phyloP scores from a whole-genome alignment of 1,140 invertebrate genomes.

The Steinernema khuongi region DNA sequence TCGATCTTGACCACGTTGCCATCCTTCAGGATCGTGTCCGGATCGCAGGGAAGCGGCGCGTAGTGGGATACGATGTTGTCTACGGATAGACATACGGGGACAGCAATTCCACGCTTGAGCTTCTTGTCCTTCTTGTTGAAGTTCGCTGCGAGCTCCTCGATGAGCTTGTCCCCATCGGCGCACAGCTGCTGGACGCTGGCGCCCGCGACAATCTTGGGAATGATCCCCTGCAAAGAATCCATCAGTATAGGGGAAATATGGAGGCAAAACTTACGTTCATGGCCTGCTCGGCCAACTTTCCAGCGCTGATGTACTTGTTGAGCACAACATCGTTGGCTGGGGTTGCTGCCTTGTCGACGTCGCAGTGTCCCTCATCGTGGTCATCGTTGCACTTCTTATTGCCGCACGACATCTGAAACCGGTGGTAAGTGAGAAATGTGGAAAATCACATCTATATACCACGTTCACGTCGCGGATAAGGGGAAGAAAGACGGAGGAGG shows the following conservation, averaged over 20 bases:
- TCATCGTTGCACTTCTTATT: no score
- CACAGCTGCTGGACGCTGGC: constrained; percentile 85
- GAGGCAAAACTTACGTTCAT: constrained; percentile 44
- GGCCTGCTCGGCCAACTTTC: constrained; percentile 90
- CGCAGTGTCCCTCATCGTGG: no score
- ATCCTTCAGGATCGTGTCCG: constrained; percentile 78
- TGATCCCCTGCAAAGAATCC: constrained; percentile 75
- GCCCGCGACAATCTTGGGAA: constrained; percentile 78
- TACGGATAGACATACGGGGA: constrained; percentile 94
- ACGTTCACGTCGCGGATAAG: no score
- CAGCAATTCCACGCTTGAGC: constrained; percentile 82
- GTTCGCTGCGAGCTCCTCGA: constrained; percentile 78
- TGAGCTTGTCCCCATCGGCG: constrained; percentile 78
- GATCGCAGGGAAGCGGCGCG: constrained; percentile 86
- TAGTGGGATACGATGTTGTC: constrained; percentile 99
- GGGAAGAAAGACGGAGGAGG: no score
- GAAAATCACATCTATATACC: no score
- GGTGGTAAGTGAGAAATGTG: no score
- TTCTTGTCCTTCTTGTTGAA: constrained; percentile 98
- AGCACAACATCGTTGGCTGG: constrained; percentile 96
- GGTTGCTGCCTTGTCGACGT: no score
- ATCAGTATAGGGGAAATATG: constrained; percentile 23
- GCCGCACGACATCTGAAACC: no score
- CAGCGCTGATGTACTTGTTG: constrained; percentile 99
- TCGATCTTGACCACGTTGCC: constrained; percentile 98